These are phyloP conservation scores for Pipra filicauda DNA, from an alignment of 2,113 vertebrate genomes.

Conservation along the genomic window DNA sequence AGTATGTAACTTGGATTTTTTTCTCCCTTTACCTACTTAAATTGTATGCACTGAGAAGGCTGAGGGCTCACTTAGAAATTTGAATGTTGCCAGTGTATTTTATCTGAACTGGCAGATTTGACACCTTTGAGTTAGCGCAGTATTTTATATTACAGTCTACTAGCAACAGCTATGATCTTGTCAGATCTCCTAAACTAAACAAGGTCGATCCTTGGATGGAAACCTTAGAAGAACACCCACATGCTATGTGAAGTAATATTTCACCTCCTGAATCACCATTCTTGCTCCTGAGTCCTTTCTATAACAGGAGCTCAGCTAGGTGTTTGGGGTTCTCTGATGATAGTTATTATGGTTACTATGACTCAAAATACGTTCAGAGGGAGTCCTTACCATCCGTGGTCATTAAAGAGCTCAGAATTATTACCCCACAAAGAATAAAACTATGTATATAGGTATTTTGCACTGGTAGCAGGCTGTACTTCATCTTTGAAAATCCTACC, in stretches of 20 bases:
- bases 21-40: neutral
- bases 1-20: neutral
- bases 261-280: neutral
- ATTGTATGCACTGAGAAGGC: neutral
- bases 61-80: neutral
- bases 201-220: neutral
- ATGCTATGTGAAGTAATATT: neutral
- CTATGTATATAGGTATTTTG: neutral
- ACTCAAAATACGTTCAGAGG: neutral
- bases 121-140: neutral
- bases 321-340: neutral
- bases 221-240: neutral
- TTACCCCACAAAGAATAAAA: neutral
- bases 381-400: neutral
- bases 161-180: neutral
- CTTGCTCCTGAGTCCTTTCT: neutral
- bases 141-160: neutral
- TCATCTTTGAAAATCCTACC: neutral
- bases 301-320: neutral
- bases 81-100: neutral
- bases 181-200: neutral
- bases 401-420: neutral
- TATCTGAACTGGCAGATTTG: neutral
- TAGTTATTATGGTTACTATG: neutral
- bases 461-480: neutral